phyloP scores from a whole-genome alignment of 2,113 vertebrate genomes.

The Ploceus nigricollis region DNA sequence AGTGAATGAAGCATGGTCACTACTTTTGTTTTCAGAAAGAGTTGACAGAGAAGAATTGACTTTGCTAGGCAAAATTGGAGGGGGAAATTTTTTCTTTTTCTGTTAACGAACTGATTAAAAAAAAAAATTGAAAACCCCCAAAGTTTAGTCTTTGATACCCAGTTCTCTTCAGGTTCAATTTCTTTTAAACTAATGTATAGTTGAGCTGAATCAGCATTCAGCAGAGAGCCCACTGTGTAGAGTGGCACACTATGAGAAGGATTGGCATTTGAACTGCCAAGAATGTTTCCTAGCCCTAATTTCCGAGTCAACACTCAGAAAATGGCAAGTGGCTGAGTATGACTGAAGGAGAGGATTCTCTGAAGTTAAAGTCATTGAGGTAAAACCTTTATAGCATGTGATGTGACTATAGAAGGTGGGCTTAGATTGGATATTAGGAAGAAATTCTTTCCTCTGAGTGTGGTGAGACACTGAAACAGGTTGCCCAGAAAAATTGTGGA shows the following conservation, averaged over 20 bases:
- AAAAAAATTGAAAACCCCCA: rapidly evolving
- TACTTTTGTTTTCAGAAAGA: not conserved
- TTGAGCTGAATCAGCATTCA: not conserved
- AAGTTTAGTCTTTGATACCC: not conserved
- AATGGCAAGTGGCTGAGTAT: not conserved
- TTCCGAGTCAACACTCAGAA: not conserved
- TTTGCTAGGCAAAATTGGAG: not conserved
- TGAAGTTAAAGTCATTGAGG: not conserved
- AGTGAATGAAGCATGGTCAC: not conserved
- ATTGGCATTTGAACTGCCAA: not conserved
- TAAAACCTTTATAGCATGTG: not conserved
- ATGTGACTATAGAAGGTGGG: not conserved
- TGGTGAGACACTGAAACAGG: not conserved
- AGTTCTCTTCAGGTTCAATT: not conserved
- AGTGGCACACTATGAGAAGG: not conserved
- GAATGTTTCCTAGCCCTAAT: not conserved
- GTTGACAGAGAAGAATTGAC: not conserved
- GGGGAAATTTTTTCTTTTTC: not conserved
- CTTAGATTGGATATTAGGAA: not conserved
- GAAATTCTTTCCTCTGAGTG: not conserved
- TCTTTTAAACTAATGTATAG: not conserved
- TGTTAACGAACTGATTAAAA: not conserved
- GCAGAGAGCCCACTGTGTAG: not conserved
- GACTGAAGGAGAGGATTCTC: not conserved
- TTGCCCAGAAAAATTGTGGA: not conserved